Base-by-base conservation (phyloP, 2,888 invertebrate genomes). In the Nomada ruficornis region DNA sequence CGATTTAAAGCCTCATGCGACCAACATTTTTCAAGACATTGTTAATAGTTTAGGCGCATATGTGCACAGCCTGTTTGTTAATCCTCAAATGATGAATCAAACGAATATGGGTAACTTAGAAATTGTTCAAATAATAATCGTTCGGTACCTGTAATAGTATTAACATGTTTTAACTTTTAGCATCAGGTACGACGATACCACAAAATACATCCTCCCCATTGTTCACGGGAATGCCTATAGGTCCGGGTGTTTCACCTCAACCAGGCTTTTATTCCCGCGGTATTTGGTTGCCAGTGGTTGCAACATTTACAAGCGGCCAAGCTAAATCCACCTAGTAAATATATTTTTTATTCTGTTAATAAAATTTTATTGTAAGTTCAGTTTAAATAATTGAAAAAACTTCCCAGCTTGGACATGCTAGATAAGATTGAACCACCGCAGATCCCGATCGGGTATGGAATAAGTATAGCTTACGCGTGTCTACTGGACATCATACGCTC, bases 381-480 rank as follows among this genome's bases (percentile, higher is more conserved):
- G 7, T 5, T 36, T 23, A 29, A 67, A 36, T 15, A 36, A 18
- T 15, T 57, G 15, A 13, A 57, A 62, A 62, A n/a, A 57, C 47
- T 93, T 94, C 75, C 75, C 93, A 98, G 98, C 92, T 95, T 99
- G 93, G 99, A 99, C 94, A 97, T 99, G 97, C 94, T 99, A 90
- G 99, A 99, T 92, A 98, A 99, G 93, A 96, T 97, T 23, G 99
- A 99, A 90, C 98, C 99, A 10, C 99, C 99, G 0, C 94, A 96
- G 15, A 97, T 99, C 86, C 98, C 98, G n/a, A 99, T 99, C 86
- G 99, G 99, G 0, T 99, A 99, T 94, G 98, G 99, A 5, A 97
- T 99, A 80, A 99, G 99, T 0, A 96, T 99, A 57, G 98, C 99
- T 0, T 99, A 98, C 94, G 97, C 98, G 5, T 98, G 98, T 93